Evolutionary conservation across 2,113 vertebrate species (phyloP).

Genomic region (Origma solitaria): DNA sequence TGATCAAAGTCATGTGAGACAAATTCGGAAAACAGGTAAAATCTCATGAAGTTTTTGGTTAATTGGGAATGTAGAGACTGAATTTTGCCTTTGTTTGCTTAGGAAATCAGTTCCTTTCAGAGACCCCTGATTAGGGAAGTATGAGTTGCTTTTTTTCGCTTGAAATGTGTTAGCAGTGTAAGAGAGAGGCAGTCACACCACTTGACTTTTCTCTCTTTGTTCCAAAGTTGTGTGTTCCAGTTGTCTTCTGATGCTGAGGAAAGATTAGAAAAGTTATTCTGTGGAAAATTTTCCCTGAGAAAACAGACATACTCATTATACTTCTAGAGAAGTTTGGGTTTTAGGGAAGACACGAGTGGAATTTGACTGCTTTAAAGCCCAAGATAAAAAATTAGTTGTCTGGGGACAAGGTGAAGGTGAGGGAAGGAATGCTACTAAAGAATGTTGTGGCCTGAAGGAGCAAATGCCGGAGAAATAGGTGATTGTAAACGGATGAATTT

Average conservation of each 20-base stretch:
- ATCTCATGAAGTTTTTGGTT: background rate
- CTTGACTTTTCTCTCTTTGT: background rate
- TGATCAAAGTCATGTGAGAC: background rate
- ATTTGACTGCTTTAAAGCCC: background rate
- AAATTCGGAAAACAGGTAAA: background rate
- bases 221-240: background rate
- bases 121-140: background rate
- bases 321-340: background rate
- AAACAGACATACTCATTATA: background rate
- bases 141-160: background rate
- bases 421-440: background rate
- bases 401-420: background rate
- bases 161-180: background rate
- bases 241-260: background rate
- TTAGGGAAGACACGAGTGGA: accelerated
- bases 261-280: background rate
- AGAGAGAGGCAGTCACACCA: background rate
- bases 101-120: background rate
- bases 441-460: background rate
- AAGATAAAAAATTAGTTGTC: background rate
- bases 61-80: background rate
- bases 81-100: background rate
- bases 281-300: background rate
- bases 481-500: background rate
- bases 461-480: background rate